Conservation (phyloP, 2,888 invertebrate genomes). For the Brenthis ino region DNA sequence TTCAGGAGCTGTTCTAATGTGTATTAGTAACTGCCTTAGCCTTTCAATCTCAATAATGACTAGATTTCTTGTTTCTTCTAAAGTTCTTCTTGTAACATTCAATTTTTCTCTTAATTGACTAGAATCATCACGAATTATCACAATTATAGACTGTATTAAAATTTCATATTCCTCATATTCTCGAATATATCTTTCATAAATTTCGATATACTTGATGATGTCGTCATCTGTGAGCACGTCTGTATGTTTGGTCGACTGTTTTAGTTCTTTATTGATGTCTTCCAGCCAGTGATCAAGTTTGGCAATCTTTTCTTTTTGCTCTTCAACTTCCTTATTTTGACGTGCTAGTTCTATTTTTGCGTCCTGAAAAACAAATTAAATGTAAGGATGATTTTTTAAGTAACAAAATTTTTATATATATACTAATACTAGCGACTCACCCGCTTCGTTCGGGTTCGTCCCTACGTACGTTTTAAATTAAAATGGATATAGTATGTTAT, state of each 20-base stretch:
- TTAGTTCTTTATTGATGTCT: slow-evolving; percentile 74
- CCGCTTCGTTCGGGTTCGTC: too few species aligned
- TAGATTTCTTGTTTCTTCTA: slow-evolving; percentile 84
- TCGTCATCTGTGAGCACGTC: slow-evolving; percentile 68
- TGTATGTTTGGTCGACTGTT: slow-evolving; percentile 66
- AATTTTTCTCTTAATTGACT: slow-evolving; percentile 81
- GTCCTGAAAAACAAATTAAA: slow-evolving; percentile 53
- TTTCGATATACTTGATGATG: slow-evolving; percentile 72
- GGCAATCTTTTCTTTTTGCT: slow-evolving; percentile 65
- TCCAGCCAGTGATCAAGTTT: slow-evolving; percentile 79
- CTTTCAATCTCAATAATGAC: slow-evolving; percentile 83
- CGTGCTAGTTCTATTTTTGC: slow-evolving; percentile 70
- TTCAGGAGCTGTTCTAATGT: slow-evolving; percentile 63
- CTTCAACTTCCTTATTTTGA: slow-evolving; percentile 66
- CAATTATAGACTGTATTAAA: slow-evolving; percentile 70
- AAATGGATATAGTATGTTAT: too few species aligned
- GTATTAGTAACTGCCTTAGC: slow-evolving; percentile 73
- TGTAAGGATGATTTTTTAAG: not conserved
- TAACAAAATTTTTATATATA: too few species aligned
- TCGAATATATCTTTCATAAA: slow-evolving; percentile 72
- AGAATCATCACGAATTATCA: slow-evolving; percentile 74
- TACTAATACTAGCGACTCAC: too few species aligned
- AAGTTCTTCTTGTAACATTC: slow-evolving; percentile 77
- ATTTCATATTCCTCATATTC: slow-evolving; percentile 76
- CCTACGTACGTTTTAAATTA: too few species aligned